These are phyloP conservation scores for Trachurus trachurus DNA, from an alignment of 2,797 vertebrate species.

Conservation along the genomic window DNA sequence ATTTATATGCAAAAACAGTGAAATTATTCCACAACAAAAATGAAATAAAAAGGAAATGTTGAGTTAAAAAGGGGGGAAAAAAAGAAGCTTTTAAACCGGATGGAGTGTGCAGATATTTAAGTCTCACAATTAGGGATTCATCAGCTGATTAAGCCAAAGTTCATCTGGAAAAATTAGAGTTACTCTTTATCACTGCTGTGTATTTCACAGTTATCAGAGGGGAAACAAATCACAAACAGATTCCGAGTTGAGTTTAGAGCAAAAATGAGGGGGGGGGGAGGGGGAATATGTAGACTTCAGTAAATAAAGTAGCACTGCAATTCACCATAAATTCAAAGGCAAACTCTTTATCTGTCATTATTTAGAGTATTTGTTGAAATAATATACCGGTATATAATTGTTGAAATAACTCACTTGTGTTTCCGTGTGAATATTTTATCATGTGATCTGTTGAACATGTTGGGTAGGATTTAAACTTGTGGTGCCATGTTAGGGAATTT, in stretches of 20 bases:
- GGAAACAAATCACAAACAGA: background rate
- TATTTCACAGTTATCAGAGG: slow-evolving; percentile 3
- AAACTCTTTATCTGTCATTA: slow-evolving; percentile 32
- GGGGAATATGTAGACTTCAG: slow-evolving; percentile 13
- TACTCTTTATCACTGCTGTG: background rate
- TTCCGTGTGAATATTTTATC: background rate
- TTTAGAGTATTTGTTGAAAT: slow-evolving; percentile 7
- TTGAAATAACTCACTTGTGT: background rate
- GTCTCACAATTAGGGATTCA: background rate
- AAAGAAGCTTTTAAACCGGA: background rate
- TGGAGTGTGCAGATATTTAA: background rate
- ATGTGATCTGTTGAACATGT: background rate
- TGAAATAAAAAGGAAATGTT: background rate
- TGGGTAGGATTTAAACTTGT: slow-evolving; percentile 8
- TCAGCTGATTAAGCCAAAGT: slow-evolving; percentile 2
- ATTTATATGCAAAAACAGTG: background rate
- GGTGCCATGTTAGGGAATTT: slow-evolving; percentile 5
- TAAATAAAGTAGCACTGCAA: slow-evolving; percentile 48
- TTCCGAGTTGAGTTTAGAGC: background rate
- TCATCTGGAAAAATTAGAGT: background rate
- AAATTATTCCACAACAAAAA: slow-evolving; percentile 4
- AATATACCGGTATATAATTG: background rate
- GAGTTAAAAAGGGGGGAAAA: background rate
- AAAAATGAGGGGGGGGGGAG: slow-evolving; percentile 22
- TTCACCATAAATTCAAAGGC: slow-evolving; percentile 49